A percentile compares a stretch with the other conserved stretches of the same genome.
Conservation (phyloP, 2,113 vertebrate species). For the Nymphicus hollandicus region DNA sequence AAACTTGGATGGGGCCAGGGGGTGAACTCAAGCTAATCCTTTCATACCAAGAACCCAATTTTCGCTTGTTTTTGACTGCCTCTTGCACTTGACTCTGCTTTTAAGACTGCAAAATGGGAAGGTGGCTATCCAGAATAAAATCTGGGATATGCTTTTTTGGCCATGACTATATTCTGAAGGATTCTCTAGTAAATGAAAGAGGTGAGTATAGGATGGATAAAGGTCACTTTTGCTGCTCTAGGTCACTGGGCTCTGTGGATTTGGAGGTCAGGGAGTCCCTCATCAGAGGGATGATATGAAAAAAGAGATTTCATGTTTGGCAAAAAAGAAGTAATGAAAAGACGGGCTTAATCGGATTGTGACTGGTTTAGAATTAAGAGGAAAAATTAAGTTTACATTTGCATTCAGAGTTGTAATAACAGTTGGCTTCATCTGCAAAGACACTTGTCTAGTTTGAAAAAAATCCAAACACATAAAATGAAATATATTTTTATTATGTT, state of each 20-base stretch:
- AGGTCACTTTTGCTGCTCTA: neutral
- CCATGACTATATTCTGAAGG: neutral
- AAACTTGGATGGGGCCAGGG: neutral
- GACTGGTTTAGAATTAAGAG: neutral
- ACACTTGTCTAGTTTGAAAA: neutral
- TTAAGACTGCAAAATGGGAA: neutral
- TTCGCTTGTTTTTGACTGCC: neutral
- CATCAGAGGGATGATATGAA: neutral
- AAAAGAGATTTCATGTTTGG: neutral
- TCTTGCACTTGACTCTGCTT: neutral
- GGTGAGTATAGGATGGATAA: neutral
- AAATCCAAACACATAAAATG: neutral
- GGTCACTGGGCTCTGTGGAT: neutral
- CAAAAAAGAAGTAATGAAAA: neutral
- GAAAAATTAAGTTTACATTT: neutral
- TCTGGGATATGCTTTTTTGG: neutral
- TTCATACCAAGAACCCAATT: neutral
- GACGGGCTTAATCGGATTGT: neutral
- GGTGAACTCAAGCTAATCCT: neutral
- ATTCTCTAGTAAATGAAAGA: no score
- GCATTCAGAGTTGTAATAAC: neutral
- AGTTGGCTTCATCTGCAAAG: neutral
- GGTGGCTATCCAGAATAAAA: neutral
- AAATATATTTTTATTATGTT: neutral
- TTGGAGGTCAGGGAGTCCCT: neutral